Evolutionary conservation across 2,113 vertebrate genomes (phyloP).

Genomic region (Brachirus orientalis): DNA sequence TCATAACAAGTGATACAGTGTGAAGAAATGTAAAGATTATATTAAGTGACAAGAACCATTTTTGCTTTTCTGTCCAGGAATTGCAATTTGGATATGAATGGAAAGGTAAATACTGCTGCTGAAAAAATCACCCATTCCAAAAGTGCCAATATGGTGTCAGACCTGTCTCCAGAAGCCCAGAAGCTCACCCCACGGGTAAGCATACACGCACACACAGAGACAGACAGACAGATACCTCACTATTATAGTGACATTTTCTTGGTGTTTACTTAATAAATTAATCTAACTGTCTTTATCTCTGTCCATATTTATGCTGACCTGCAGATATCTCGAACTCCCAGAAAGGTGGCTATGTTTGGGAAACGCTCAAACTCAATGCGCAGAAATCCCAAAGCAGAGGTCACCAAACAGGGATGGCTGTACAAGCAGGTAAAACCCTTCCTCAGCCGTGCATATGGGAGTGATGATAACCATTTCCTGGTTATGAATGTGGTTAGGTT

Average conservation of each 20-base stretch:
- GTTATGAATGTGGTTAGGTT: too few species aligned
- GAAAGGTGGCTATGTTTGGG: slow-evolving; percentile 91
- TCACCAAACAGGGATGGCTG: slow-evolving; percentile 92
- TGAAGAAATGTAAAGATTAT: too few species aligned
- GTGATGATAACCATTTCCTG: too few species aligned
- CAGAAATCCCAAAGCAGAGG: slow-evolving; percentile 88
- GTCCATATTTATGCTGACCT: background rate
- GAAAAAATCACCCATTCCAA: slow-evolving; percentile 82
- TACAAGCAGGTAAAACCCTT: slow-evolving; percentile 88
- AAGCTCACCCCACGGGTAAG: slow-evolving; percentile 81
- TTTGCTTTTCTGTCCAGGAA: slow-evolving; percentile 51
- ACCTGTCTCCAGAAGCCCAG: slow-evolving; percentile 80
- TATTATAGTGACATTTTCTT: too few species aligned
- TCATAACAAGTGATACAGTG: too few species aligned
- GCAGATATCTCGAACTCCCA: slow-evolving; percentile 83
- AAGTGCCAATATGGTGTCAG: slow-evolving; percentile 87
- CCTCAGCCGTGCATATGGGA: too few species aligned
- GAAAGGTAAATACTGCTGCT: slow-evolving; percentile 78
- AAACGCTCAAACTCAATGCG: slow-evolving; percentile 97
- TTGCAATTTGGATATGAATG: slow-evolving; percentile 87
- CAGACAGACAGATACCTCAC: background rate
- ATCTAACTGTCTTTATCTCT: too few species aligned
- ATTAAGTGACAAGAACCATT: background rate
- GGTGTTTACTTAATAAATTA: too few species aligned
- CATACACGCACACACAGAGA: background rate